phyloP scores from a whole-genome alignment of 2,113 vertebrate species.

The Hippocampus barbouri region DNA sequence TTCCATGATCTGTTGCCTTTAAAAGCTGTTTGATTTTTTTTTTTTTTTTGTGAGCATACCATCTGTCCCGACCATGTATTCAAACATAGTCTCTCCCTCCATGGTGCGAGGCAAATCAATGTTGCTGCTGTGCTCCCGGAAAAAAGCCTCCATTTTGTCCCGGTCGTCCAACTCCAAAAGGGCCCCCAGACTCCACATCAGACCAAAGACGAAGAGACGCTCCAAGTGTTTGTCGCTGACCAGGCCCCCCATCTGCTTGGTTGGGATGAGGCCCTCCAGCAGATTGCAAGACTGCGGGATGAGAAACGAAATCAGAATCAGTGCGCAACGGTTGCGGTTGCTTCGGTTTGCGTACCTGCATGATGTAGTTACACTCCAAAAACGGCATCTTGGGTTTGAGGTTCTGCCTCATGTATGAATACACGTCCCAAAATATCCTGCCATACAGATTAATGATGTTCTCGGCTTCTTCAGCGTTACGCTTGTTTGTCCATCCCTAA shows the following conservation, averaged over 20 bases:
- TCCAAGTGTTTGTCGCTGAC: constrained; percentile 66
- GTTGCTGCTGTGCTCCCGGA: constrained; percentile 52
- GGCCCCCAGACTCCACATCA: constrained; percentile 88
- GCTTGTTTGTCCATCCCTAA: constrained; percentile 81
- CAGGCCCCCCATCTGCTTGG: constrained; percentile 77
- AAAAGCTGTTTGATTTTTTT: neutral
- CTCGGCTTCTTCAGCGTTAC: constrained; percentile 67
- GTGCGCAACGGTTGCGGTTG: neutral
- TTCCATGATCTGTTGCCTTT: neutral
- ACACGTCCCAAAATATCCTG: constrained; percentile 48
- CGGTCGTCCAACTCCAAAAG: constrained; percentile 76
- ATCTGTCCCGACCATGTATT: constrained; percentile 76
- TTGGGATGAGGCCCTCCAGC: constrained; percentile 82
- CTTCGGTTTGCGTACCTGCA: constrained; percentile 65
- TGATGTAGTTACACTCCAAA: constrained; percentile 80
- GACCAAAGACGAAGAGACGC: constrained; percentile 78
- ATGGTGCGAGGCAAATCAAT: constrained; percentile 69
- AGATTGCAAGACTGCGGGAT: constrained; percentile 66
- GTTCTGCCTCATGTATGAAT: constrained; percentile 50
- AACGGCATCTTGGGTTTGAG: constrained; percentile 77
- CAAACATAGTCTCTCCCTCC: constrained; percentile 77
- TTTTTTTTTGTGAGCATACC: constrained; percentile 62
- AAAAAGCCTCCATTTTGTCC: constrained; percentile 75
- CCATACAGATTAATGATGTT: constrained; percentile 69
- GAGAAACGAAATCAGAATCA: constrained; percentile 1